Percentiles rank a stretch among this genome's conserved stretches.
These are phyloP conservation scores for Timandra comae DNA, from an alignment of 2,888 invertebrate species.

Conservation along the genomic window DNA sequence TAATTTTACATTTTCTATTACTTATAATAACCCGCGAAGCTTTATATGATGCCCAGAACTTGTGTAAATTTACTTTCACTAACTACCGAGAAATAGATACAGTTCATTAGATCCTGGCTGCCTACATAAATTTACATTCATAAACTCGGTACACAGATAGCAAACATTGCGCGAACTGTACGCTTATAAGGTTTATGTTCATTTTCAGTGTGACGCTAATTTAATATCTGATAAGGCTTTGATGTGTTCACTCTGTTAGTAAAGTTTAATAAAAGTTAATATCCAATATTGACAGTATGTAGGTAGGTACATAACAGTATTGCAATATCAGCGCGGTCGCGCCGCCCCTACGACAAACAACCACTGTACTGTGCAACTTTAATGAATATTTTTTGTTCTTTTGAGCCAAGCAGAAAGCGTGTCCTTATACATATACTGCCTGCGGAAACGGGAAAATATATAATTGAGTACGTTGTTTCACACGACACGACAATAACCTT, in stretches of 20 bases:
- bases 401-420: too few species aligned
- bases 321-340: slow-evolving; percentile 35
- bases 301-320: slow-evolving; percentile 25
- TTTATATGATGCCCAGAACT: too few species aligned
- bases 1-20: too few species aligned
- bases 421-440: too few species aligned
- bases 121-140: slow-evolving; percentile 3
- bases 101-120: slow-evolving; percentile 1
- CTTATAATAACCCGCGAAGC: too few species aligned
- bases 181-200: background rate
- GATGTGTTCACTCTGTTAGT: slow-evolving; percentile 13
- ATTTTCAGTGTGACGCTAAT: slow-evolving; percentile 5
- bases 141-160: slow-evolving; percentile 1
- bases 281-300: slow-evolving; percentile 27
- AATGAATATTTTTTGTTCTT: slow-evolving; percentile 27
- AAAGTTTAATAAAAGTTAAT: slow-evolving; percentile 22
- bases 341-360: slow-evolving; percentile 30
- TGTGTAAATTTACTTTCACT: too few species aligned
- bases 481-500: too few species aligned
- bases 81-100: slow-evolving; percentile 1
- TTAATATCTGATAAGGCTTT: slow-evolving; percentile 6
- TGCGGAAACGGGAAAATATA: too few species aligned
- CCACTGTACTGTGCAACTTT: slow-evolving; percentile 26
- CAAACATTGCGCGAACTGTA: background rate
- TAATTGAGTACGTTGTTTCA: too few species aligned